Base-by-base conservation (phyloP, 2,888 invertebrate species). In the Biston stratarius region DNA sequence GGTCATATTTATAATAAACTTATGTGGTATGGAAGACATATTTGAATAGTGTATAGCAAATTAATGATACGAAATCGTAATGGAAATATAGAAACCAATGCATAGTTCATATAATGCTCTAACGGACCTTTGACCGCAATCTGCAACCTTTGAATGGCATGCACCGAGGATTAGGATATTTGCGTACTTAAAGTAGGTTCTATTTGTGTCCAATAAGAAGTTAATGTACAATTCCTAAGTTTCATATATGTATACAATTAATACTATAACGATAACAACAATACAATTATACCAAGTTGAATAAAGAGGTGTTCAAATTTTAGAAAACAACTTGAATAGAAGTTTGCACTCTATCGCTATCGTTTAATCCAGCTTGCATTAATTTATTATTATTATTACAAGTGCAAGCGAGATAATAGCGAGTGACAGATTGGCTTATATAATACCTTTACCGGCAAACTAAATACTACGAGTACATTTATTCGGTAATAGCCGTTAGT, bases 61-160 rank as follows among this genome's bases (percentile, higher is more conserved):
- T 52, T 64, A 47, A 58, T 64, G 45, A 38, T 44, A 57, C 8
- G 8, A 64, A 66, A 48, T 55, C 15, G 52, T 69, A 38, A 55
- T 53, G 61, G 58, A 61, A 59, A 47, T 67, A 38, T 15, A 58
- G 68, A 61, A 64, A 61, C 57, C 33, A 15, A 61, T 61, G 36
- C 51, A 36, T 55, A 51, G 60, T 62, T 62, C 45, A 60, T 64
- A 47, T 60, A 55, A 59, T 53, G 57, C 58, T 47, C 36, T n/a
- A 49, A 38, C 38, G 48, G 55, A 69, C 69, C 69, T 65, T 59
- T 69, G 69, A 47, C 69, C 65, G 58, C 65, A 69, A 62, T 69
- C 53, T 40, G 14, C 11, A 51, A 59, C 62, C 69, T 64, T 58
- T 69, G 61, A 48, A 52, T 66, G 53, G 62, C 53, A 53, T 53